Conservation (phyloP, 2,113 vertebrate genomes). For the Ibidorhyncha struthersii region DNA sequence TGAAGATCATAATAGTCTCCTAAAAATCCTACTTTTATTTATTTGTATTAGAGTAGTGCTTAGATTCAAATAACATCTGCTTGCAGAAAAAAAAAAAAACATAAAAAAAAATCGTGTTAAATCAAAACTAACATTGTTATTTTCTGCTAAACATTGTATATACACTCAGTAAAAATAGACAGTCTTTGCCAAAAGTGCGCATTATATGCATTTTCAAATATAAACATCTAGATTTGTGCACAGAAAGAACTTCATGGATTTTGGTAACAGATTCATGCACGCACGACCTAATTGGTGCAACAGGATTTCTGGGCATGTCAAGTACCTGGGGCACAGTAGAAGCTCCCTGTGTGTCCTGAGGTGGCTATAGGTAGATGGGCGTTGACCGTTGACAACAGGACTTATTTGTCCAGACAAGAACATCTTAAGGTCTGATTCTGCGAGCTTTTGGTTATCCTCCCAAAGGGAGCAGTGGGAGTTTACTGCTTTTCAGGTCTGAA, state of each 20-base stretch:
- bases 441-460: not conserved
- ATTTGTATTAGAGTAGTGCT: not conserved
- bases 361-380: not conserved
- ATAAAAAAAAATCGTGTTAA: not conserved
- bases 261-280: not conserved
- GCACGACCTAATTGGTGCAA: not conserved
- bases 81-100: not conserved
- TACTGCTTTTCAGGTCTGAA: not conserved
- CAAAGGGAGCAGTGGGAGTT: not conserved
- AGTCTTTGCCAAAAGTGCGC: not conserved
- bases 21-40: conserved; percentile 33
- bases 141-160: not conserved
- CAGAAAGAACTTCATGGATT: not conserved
- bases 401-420: not conserved
- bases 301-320: not conserved
- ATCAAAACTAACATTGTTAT: not conserved
- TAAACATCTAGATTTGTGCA: not conserved
- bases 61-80: not conserved
- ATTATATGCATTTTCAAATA: not conserved
- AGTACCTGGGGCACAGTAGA: not conserved
- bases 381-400: not conserved
- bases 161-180: not conserved
- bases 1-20: not conserved
- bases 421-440: not conserved
- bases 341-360: not conserved